phyloP scores from a whole-genome alignment of 2,797 vertebrate genomes.

The Melanotaenia trifasciata region DNA sequence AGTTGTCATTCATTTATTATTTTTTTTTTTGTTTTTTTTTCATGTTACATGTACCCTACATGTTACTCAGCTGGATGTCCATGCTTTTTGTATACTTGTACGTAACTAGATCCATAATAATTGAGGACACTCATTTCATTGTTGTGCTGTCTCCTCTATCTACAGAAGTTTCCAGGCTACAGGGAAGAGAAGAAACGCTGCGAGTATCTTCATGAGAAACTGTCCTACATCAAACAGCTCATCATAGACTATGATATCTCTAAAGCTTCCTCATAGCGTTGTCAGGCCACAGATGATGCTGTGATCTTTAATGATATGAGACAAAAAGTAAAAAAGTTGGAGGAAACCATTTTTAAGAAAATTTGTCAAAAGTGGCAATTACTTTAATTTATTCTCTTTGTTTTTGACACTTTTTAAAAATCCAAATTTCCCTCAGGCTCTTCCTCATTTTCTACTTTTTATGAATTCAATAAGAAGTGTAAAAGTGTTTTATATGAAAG shows the following conservation, averaged over 20 bases:
- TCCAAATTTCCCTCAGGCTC: conserved; percentile 17
- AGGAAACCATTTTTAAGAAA: conserved; percentile 26
- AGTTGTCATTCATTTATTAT: neutral
- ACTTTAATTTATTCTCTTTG: conserved; percentile 31
- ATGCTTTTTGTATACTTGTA: neutral
- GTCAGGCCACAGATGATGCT: conserved; percentile 22
- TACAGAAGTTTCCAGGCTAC: conserved; percentile 87
- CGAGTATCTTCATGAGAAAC: conserved; percentile 89
- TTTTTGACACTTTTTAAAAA: conserved; percentile 19
- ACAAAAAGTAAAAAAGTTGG: neutral
- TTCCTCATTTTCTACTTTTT: conserved; percentile 7
- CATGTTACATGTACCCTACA: neutral
- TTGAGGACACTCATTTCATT: neutral
- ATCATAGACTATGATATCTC: conserved; percentile 82
- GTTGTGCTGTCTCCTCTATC: neutral
- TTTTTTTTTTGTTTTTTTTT: neutral
- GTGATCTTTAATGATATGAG: conserved; percentile 13
- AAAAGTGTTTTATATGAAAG: conserved; percentile 21
- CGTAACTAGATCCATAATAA: neutral
- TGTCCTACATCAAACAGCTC: conserved; percentile 89
- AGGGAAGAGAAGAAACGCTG: conserved; percentile 89
- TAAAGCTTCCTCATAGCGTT: conserved; percentile 65
- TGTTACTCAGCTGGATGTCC: neutral
- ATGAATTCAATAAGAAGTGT: conserved; percentile 16
- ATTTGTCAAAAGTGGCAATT: conserved; percentile 19